These are phyloP conservation scores for Girardinus metallicus DNA, from an alignment of 2,797 vertebrate species.

Conservation along the genomic window DNA sequence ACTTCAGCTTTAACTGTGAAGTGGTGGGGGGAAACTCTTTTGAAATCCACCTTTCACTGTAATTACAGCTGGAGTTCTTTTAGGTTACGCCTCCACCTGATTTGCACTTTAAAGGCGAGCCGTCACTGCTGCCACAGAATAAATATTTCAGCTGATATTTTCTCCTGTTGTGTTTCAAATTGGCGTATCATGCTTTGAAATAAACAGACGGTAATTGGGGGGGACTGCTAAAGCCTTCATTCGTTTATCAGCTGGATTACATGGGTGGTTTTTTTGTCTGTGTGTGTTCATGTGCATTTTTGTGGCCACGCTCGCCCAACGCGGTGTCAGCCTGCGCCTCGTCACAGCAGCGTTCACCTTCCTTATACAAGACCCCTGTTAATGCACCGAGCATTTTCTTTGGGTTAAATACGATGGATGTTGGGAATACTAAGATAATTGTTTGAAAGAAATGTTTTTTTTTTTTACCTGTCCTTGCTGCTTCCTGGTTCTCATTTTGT, in stretches of 20 bases:
- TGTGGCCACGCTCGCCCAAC: background rate
- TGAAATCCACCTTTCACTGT: background rate
- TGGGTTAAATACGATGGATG: background rate
- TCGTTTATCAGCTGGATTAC: background rate
- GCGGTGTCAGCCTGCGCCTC: background rate
- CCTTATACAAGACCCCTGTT: background rate
- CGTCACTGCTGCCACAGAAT: background rate
- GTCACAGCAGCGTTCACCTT: background rate
- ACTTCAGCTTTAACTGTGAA: too few species aligned
- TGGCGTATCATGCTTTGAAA: background rate
- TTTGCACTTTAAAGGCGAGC: background rate
- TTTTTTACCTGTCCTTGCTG: background rate
- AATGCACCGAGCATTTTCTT: background rate
- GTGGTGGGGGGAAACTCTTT: background rate
- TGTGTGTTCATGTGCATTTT: background rate
- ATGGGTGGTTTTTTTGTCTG: background rate
- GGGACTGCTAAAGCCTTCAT: background rate
- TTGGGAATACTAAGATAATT: background rate
- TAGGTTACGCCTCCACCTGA: background rate
- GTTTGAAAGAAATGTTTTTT: background rate
- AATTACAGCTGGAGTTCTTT: background rate
- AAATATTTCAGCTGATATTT: background rate
- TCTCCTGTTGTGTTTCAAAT: background rate
- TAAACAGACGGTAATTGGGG: background rate
- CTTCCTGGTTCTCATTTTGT: too few species aligned